A percentile compares a stretch with the other conserved stretches of the same genome.
These are phyloP conservation scores for Agrotis clavis DNA, from an alignment of 2,888 invertebrate species.

Conservation along the genomic window DNA sequence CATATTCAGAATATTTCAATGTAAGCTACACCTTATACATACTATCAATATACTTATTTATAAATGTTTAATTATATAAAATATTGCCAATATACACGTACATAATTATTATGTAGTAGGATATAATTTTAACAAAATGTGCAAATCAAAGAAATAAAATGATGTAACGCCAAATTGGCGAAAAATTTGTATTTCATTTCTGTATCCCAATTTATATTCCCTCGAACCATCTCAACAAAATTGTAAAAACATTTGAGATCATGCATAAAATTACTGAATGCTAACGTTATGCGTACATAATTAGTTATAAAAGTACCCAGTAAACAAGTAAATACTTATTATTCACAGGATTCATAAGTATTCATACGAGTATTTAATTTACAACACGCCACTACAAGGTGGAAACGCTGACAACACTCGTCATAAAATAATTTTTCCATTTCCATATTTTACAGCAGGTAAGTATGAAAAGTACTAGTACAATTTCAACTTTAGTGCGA, in stretches of 20 bases:
- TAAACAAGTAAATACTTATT: background rate
- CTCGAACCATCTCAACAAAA: background rate
- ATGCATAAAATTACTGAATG: background rate
- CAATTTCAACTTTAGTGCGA: constrained; percentile 19
- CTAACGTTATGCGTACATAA: background rate
- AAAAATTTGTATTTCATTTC: constrained; percentile 69
- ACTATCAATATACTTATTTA: constrained; percentile 69
- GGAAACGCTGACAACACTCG: background rate
- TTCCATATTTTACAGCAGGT: constrained; percentile 17
- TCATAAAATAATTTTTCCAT: constrained; percentile 16
- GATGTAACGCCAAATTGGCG: constrained; percentile 75
- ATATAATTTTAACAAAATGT: constrained; percentile 79
- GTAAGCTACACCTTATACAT: constrained; percentile 66
- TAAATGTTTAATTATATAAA: constrained; percentile 71
- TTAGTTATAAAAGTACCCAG: background rate
- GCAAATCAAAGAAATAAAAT: constrained; percentile 84
- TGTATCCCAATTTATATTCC: background rate
- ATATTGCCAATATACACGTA: constrained; percentile 78
- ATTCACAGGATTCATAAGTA: background rate
- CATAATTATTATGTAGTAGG: constrained; percentile 72
- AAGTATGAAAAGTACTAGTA: background rate
- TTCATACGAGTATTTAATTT: background rate
- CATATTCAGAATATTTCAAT: constrained; percentile 67
- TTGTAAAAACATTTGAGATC: background rate
- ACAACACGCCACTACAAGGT: background rate